Conservation (phyloP, 2,888 invertebrate species). For the Abrostola tripartita region DNA sequence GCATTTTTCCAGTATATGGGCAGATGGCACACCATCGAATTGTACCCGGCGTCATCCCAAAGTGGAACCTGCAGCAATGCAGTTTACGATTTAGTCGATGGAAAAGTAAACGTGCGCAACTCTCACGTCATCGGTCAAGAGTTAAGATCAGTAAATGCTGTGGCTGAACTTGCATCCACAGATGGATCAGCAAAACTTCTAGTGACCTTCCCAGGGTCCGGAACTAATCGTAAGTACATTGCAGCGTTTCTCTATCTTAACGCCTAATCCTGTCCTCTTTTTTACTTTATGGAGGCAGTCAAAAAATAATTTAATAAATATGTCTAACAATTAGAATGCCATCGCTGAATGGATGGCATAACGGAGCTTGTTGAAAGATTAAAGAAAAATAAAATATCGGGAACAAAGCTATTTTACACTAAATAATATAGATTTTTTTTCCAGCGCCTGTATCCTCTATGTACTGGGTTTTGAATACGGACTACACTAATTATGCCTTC, state of each 20-base stretch:
- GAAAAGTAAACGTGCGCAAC: conserved; percentile 67
- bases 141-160: conserved; percentile 84
- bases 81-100: conserved; percentile 65
- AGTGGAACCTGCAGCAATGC: conserved; percentile 74
- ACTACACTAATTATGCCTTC: conserved; percentile 89
- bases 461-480: conserved; percentile 90
- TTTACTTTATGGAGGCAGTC: too few species aligned
- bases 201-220: conserved; percentile 87
- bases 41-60: conserved; percentile 72
- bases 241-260: not conserved
- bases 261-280: too few species aligned
- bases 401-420: too few species aligned
- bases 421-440: conserved; percentile 43
- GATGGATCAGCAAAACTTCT: conserved; percentile 86
- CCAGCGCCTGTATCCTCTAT: conserved; percentile 68
- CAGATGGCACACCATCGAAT: conserved; percentile 75
- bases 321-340: too few species aligned
- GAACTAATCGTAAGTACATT: conserved; percentile 75
- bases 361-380: too few species aligned
- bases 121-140: conserved; percentile 80
- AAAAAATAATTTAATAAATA: too few species aligned
- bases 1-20: conserved; percentile 70
- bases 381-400: too few species aligned
- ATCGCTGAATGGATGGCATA: too few species aligned
- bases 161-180: conserved; percentile 72